Conservation (phyloP, 2,113 vertebrate species). For the Hippocampus mohnikei region DNA sequence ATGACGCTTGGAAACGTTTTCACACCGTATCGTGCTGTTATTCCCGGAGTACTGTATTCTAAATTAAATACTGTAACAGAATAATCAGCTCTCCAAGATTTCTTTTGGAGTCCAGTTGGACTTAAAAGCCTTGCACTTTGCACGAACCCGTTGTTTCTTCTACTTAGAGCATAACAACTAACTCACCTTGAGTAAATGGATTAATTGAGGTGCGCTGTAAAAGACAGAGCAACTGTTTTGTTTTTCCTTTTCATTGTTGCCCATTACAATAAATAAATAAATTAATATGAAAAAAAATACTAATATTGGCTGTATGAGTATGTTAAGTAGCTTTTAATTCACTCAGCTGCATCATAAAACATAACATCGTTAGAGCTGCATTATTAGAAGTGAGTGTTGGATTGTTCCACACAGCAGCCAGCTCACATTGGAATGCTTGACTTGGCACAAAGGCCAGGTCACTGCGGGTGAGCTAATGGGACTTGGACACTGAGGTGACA, state of each 20-base stretch:
- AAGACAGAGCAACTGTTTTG: conserved; percentile 35
- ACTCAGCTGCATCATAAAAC: too few relatives aligned
- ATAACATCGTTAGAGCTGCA: conserved; percentile 6
- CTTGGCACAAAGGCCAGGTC: conserved; percentile 24
- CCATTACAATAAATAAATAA: background rate
- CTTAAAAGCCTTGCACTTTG: conserved; percentile 18
- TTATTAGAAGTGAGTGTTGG: conserved; percentile 20
- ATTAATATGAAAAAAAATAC: conserved; percentile 1
- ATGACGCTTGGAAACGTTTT: background rate
- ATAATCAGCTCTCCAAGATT: background rate
- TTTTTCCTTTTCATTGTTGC: conserved; percentile 12
- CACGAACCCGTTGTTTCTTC: conserved; percentile 36
- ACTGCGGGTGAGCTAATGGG: conserved; percentile 25
- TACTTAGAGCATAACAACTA: conserved; percentile 56
- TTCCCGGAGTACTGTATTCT: background rate
- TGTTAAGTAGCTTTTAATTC: conserved; percentile 7
- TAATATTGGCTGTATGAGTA: background rate
- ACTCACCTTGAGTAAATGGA: conserved; percentile 63
- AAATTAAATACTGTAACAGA: background rate
- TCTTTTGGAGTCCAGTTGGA: conserved; percentile 26
- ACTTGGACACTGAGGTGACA: conserved; percentile 39
- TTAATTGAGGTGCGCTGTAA: conserved; percentile 66
- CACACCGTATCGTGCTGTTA: background rate
- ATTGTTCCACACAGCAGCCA: conserved; percentile 9
- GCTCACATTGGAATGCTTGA: conserved; percentile 39